These are phyloP conservation scores for Cassiopea xamachana DNA, from an alignment of 30 jellyfish, hydroid and myxozoan genomes.

Conservation along the genomic window DNA sequence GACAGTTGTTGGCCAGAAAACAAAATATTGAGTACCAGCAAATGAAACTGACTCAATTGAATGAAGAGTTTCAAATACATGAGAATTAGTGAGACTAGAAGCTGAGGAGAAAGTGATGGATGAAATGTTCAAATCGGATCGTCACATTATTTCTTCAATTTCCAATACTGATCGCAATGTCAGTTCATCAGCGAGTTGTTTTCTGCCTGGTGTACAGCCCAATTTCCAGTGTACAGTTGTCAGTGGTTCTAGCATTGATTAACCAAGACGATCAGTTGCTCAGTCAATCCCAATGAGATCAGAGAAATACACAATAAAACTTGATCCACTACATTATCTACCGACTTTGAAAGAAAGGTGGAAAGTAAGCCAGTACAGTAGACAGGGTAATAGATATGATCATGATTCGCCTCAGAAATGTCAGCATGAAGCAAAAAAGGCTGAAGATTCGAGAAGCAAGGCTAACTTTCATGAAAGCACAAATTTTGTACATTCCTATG, in stretches of 20 bases:
- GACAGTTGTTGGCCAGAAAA: slow-evolving; percentile 29
- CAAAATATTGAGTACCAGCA: slow-evolving; percentile 32
- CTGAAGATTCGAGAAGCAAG: slow-evolving; percentile 36
- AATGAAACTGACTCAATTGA: slow-evolving; percentile 42
- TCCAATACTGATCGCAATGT: slow-evolving; percentile 40
- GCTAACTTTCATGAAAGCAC: slow-evolving; percentile 46
- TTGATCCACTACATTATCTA: background rate
- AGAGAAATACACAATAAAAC: slow-evolving; percentile 11
- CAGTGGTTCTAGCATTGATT: slow-evolving; percentile 24
- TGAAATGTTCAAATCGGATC: slow-evolving; percentile 50
- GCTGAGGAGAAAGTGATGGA: slow-evolving; percentile 58
- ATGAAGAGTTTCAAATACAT: slow-evolving; percentile 34
- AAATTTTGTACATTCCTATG: slow-evolving; percentile 41
- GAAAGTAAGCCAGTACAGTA: slow-evolving; percentile 31
- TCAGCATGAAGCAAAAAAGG: slow-evolving; percentile 2
- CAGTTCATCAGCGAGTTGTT: slow-evolving; percentile 34
- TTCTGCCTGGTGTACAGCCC: slow-evolving; percentile 29
- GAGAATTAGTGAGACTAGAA: slow-evolving; percentile 26
- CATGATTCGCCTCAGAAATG: slow-evolving; percentile 30
- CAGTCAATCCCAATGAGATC: slow-evolving; percentile 50
- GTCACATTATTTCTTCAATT: slow-evolving; percentile 13
- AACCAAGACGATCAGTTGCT: slow-evolving; percentile 44
- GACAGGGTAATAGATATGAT: slow-evolving; percentile 34
- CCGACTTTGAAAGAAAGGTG: slow-evolving; percentile 41
- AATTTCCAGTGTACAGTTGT: background rate